Base-by-base conservation (phyloP, 2,888 invertebrate genomes). In the Limnephilus lunatus region DNA sequence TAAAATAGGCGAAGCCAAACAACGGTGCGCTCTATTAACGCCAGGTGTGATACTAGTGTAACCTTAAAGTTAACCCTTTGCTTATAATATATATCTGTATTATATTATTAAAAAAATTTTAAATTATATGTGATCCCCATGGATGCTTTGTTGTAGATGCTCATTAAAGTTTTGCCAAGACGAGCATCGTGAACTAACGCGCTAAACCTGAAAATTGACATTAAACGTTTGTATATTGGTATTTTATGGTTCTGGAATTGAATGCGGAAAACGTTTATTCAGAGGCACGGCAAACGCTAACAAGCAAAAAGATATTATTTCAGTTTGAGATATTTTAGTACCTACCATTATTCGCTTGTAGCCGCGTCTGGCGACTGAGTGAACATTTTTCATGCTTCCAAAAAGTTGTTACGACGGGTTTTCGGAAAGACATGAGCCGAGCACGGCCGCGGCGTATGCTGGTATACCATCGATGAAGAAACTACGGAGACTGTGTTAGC, bases 351-450 rank as follows among this genome's bases (percentile, higher is more conserved):
- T 86, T 25, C 86, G 86, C 86, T 39, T 30, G 30, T 39, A 44
- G 86, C 44, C 48, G 48, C 48, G 30, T 85, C 48, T 48, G 86
- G 44, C 44, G 44, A 86, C 86, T 44, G 44, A 86, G 3, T 39
- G n/a, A 44, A 86, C 48, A 86, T 86, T 44, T 44, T 83, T 83
- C 31, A 68, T 68, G 32, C 88, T 32, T 68, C 88, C 88, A 89
- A 89, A 89, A 89, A 35, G 81, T 81, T 89, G 89, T 81, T 81
- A 39, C 89, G 89, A 89, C 89, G 32, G 89, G 89, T 89, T 89
- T 88, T 81, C 39, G 81, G 89, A 3, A 81, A 81, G 89, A 81
- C 35, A 25, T 81, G 86, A n/a, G 30, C 39, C 14, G 35, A 35
- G 44, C n/a, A 48, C n/a, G n/a, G 11, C 44, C 44, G n/a, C n/a